These are phyloP conservation scores for Porites lobata DNA, from an alignment of 92 coral and sea anemone species.

Conservation along the genomic window DNA sequence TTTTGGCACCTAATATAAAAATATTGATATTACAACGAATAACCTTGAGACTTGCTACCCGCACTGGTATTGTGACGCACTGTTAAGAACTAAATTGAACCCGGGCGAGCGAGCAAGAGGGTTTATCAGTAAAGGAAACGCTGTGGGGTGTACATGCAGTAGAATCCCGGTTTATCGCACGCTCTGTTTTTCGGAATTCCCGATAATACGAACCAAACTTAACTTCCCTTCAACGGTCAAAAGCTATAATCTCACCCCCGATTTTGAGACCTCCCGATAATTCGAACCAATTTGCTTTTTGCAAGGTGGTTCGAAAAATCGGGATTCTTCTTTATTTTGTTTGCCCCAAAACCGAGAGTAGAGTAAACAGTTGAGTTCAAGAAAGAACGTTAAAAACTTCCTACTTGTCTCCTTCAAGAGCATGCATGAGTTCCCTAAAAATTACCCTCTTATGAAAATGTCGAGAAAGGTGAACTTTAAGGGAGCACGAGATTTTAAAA, in stretches of 20 bases:
- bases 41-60: conserved; percentile 10
- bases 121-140: background rate
- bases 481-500: too few species aligned
- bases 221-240: too few species aligned
- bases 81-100: background rate
- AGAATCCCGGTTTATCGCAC: too few species aligned
- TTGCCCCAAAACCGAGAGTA: background rate
- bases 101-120: background rate
- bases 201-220: too few species aligned
- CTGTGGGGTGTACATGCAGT: too few species aligned
- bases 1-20: conserved; percentile 63
- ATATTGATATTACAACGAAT: conserved; percentile 27
- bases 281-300: too few species aligned
- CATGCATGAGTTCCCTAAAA: background rate
- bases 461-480: background rate
- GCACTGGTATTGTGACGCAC: background rate
- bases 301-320: too few species aligned
- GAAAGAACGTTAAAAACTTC: background rate
- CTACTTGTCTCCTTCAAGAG: background rate
- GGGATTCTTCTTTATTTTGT: too few species aligned
- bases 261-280: too few species aligned
- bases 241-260: too few species aligned
- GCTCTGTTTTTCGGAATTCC: too few species aligned
- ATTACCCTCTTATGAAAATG: background rate
- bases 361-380: background rate